These are phyloP conservation scores for Cylindroiulus punctatus DNA, from an alignment of 2,888 invertebrate genomes.

Conservation along the genomic window DNA sequence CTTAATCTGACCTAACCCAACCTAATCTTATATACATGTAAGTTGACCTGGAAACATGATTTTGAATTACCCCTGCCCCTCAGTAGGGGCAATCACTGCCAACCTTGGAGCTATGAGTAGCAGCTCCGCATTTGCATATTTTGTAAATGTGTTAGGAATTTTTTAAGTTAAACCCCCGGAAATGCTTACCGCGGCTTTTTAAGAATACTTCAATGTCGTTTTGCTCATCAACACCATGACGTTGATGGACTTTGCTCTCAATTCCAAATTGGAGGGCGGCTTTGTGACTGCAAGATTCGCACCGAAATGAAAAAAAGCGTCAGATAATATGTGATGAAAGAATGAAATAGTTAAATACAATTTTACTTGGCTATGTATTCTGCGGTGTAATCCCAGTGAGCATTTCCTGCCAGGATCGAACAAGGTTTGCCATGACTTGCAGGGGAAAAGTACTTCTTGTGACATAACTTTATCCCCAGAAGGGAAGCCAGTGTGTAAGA, in stretches of 20 bases:
- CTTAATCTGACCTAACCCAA: too few relatives aligned
- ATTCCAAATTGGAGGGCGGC: neutral
- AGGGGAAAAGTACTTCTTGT: neutral
- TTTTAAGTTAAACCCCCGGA: neutral
- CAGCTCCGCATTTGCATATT: too few relatives aligned
- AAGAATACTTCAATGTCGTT: neutral
- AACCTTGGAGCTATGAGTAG: too few relatives aligned
- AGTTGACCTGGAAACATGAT: too few relatives aligned
- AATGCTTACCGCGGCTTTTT: neutral
- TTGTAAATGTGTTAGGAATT: too few relatives aligned
- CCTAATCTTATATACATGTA: too few relatives aligned
- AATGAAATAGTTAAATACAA: neutral
- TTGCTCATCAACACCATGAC: neutral
- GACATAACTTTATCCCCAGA: slow-evolving; percentile 29
- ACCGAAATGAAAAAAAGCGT: neutral
- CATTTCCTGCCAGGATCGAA: neutral
- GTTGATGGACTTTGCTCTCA: neutral
- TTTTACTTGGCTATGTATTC: slow-evolving; percentile 26
- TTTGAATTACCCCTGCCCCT: too few relatives aligned
- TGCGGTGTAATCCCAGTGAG: slow-evolving; percentile 39
- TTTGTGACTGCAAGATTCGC: neutral
- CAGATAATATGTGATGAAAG: too few relatives aligned
- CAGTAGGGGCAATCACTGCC: too few relatives aligned
- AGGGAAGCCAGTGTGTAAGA: neutral
- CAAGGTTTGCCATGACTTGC: slow-evolving; percentile 13